Evolutionary conservation across 2,797 vertebrate species (phyloP).

Genomic region (Channallabes apus): DNA sequence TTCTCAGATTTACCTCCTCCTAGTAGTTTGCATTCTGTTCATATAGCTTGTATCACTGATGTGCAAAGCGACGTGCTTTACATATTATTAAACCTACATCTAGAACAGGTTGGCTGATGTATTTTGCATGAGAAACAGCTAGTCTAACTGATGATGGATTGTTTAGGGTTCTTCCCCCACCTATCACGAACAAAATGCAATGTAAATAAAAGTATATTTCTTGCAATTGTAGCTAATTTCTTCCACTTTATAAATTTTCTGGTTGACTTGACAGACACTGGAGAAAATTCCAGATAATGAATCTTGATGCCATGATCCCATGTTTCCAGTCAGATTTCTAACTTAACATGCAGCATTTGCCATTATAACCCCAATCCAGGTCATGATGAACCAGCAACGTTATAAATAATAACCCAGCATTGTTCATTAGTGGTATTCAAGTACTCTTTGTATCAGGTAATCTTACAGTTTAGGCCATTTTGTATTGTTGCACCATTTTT

Average conservation of each 20-base stretch:
- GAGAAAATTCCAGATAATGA: not conserved
- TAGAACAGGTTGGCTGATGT: conserved; percentile 2
- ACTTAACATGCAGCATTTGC: not conserved
- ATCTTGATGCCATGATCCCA: not conserved
- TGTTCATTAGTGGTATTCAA: not conserved
- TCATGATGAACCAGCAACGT: not conserved
- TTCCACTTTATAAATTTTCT: not conserved
- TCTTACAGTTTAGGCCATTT: not conserved
- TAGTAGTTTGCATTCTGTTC: not conserved
- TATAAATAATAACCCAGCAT: not conserved
- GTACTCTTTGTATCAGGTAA: not conserved
- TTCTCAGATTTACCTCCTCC: not conserved
- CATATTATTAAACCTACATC: conserved; percentile 1
- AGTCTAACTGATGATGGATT: not conserved
- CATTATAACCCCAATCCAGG: not conserved
- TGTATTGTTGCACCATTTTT: not conserved
- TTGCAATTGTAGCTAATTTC: not conserved
- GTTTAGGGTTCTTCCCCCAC: not conserved
- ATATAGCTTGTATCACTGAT: not conserved
- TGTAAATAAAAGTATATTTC: not conserved
- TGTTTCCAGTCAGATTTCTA: not conserved
- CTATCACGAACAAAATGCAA: not conserved
- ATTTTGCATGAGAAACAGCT: not conserved
- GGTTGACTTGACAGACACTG: not conserved
- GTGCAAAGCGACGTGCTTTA: not conserved